These are phyloP conservation scores for Dipodomys stephensi DNA, from an alignment of 2,113 vertebrate genomes.

Conservation along the genomic window DNA sequence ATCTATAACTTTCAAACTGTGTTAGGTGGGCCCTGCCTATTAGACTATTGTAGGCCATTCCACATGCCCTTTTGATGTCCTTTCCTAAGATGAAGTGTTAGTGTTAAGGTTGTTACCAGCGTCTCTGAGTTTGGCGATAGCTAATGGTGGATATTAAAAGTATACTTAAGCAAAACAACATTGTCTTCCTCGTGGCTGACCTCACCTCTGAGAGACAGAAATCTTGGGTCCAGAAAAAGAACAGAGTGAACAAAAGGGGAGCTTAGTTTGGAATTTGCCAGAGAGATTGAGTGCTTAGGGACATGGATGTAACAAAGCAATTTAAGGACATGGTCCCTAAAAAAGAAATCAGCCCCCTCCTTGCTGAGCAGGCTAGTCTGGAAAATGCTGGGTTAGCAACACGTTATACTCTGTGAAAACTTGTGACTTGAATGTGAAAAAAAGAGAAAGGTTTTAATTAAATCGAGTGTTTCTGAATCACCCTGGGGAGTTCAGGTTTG, in stretches of 20 bases:
- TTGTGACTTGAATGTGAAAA: slow-evolving; percentile 76
- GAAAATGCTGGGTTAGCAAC: slow-evolving; percentile 76
- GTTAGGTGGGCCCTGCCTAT: not conserved
- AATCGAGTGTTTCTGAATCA: slow-evolving; percentile 70
- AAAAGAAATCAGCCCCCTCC: slow-evolving; percentile 70
- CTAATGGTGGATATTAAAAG: not conserved
- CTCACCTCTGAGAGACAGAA: not conserved
- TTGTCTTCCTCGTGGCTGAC: slow-evolving; percentile 19
- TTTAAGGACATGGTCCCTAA: slow-evolving; percentile 63
- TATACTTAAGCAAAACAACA: not conserved
- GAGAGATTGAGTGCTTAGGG: slow-evolving; percentile 16
- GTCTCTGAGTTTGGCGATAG: not conserved
- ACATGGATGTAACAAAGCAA: slow-evolving; percentile 62
- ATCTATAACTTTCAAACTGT: not conserved
- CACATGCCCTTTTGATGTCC: not conserved
- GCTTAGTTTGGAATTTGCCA: not conserved
- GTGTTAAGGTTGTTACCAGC: not conserved
- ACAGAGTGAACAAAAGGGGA: not conserved
- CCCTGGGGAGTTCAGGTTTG: slow-evolving; percentile 24
- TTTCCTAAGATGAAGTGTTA: not conserved
- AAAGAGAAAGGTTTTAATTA: slow-evolving; percentile 74
- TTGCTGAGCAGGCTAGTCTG: slow-evolving; percentile 57
- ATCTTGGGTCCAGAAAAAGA: not conserved
- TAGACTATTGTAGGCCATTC: not conserved
- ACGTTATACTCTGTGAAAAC: slow-evolving; percentile 73